A percentile compares a stretch with the other conserved stretches of the same genome.
Evolutionary conservation across 2,113 vertebrate species (phyloP).

Genomic region (Nanger granti): DNA sequence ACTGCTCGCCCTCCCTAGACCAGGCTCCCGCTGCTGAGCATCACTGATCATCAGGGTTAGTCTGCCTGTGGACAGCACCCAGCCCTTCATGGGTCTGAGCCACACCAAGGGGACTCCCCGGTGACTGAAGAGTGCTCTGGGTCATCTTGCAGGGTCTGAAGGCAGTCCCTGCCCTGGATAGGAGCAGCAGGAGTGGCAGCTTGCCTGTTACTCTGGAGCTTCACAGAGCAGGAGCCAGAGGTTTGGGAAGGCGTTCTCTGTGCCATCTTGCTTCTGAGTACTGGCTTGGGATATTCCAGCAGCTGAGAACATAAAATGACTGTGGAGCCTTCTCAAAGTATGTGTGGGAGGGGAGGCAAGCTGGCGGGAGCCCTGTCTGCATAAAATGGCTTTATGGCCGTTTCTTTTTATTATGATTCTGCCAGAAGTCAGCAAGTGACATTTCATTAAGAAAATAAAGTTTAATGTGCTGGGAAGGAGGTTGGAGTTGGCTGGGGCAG

Average conservation of each 20-base stretch:
- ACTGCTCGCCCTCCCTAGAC: not conserved
- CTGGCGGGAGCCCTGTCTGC: conserved; percentile 68
- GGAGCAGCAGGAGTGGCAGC: conserved; percentile 41
- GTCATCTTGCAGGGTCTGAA: not conserved
- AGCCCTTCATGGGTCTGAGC: not conserved
- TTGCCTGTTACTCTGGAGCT: conserved; percentile 43
- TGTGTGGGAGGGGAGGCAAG: not conserved
- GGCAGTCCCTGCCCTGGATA: not conserved
- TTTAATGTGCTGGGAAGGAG: conserved; percentile 76
- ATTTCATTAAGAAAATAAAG: conserved; percentile 81
- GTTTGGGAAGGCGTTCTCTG: conserved; percentile 45
- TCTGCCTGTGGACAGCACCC: not conserved
- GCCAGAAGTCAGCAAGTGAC: conserved; percentile 77
- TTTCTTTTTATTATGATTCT: conserved; percentile 78
- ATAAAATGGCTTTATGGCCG: conserved; percentile 78
- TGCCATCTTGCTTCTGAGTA: conserved; percentile 68
- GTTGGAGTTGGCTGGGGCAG: conserved; percentile 62
- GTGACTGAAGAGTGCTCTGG: not conserved
- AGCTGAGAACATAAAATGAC: conserved; percentile 77
- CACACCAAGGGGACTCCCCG: not conserved
- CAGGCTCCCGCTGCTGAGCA: not conserved
- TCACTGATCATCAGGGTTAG: not conserved
- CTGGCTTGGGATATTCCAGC: conserved; percentile 75
- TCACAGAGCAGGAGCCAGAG: conserved; percentile 38
- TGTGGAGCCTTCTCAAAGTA: conserved; percentile 61